Evolutionary conservation across 2,113 vertebrate genomes (phyloP).

Genomic region (Hydropotes inermis): DNA sequence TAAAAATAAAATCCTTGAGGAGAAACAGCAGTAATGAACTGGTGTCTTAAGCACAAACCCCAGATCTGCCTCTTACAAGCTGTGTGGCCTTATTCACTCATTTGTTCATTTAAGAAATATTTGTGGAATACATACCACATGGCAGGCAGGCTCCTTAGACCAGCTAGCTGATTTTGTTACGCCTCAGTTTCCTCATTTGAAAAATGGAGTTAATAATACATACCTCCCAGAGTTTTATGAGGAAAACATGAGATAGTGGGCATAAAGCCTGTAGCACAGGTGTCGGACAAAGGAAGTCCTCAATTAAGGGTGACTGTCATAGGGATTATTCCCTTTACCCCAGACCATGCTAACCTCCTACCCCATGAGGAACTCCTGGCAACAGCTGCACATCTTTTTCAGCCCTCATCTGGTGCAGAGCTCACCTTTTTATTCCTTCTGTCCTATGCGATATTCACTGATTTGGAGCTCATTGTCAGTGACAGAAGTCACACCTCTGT

Average conservation of each 20-base stretch:
- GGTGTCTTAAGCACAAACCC: neutral
- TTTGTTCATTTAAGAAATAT: neutral
- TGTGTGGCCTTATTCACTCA: neutral
- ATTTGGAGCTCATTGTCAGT: neutral
- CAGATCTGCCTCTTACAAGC: neutral
- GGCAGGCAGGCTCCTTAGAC: neutral
- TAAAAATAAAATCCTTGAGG: slow-evolving; percentile 40
- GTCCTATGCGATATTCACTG: neutral
- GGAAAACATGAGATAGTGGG: neutral
- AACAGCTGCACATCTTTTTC: neutral
- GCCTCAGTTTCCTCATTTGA: neutral
- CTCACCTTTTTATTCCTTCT: neutral
- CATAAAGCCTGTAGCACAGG: neutral
- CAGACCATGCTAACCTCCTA: too few species aligned
- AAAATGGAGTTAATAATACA: neutral
- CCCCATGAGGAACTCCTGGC: neutral
- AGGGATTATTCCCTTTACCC: neutral
- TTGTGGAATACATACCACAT: neutral
- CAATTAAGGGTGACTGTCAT: neutral
- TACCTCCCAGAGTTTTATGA: neutral
- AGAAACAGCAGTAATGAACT: neutral
- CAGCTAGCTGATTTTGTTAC: neutral
- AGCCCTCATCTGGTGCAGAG: neutral
- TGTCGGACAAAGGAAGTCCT: neutral
- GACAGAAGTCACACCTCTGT: neutral